phyloP scores from a whole-genome alignment of 2,797 vertebrate species.

The Rhinophrynus dorsalis region DNA sequence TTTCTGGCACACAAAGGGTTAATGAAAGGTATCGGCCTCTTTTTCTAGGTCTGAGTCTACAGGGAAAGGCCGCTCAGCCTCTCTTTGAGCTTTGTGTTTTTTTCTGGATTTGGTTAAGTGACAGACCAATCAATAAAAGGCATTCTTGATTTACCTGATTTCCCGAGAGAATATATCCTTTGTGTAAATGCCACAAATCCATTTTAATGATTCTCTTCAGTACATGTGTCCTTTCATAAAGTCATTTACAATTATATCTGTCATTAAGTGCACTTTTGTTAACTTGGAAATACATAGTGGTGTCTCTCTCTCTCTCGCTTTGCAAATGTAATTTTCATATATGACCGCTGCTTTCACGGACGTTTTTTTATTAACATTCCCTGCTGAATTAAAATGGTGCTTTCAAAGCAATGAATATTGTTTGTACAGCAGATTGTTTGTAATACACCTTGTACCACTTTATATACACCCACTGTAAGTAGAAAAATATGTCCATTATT shows the following conservation, averaged over 20 bases:
- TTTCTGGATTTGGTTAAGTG: slow-evolving; percentile 37
- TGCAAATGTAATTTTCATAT: not conserved
- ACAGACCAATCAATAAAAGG: slow-evolving; percentile 35
- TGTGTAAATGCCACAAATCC: slow-evolving; percentile 47
- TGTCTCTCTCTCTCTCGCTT: not conserved
- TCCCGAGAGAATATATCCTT: slow-evolving; percentile 42
- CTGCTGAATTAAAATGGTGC: too few relatives aligned
- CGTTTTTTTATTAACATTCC: too few relatives aligned
- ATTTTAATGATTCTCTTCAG: slow-evolving; percentile 39
- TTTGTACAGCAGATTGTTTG: too few relatives aligned
- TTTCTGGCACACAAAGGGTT: too few relatives aligned
- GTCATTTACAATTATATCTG: slow-evolving; percentile 26
- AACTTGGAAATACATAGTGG: not conserved
- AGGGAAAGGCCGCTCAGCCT: not conserved
- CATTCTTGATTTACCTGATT: slow-evolving; percentile 45
- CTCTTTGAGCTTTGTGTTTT: slow-evolving; percentile 33
- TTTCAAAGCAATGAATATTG: too few relatives aligned
- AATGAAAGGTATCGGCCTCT: not conserved
- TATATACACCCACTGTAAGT: too few relatives aligned
- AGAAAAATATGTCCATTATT: too few relatives aligned
- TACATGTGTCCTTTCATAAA: slow-evolving; percentile 43
- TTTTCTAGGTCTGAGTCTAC: not conserved
- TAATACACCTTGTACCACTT: too few relatives aligned
- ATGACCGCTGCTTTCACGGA: too few relatives aligned
- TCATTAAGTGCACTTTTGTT: slow-evolving; percentile 10